Conservation (phyloP, 1,140 invertebrate species). For the Plodia interpunctella region DNA sequence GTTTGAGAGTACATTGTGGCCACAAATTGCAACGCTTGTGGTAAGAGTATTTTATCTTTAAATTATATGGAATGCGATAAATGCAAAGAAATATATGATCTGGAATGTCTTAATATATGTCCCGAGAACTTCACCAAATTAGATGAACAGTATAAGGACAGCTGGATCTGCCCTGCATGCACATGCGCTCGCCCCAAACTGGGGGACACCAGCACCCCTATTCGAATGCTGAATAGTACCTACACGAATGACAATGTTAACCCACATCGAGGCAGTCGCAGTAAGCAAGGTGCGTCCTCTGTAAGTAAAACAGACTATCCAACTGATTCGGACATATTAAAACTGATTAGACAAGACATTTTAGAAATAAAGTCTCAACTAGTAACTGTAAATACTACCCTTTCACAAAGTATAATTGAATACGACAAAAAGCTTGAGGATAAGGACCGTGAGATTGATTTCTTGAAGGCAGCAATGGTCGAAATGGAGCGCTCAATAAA, state of each 20-base stretch:
- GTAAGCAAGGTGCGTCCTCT: not conserved
- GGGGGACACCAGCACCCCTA: constrained; percentile 7
- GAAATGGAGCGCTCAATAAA: too few species aligned
- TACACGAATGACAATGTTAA: not conserved
- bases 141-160: not conserved
- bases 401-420: too few species aligned
- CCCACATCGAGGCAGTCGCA: not conserved
- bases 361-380: too few species aligned
- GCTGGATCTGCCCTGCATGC: constrained; percentile 9
- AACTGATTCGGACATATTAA: too few species aligned
- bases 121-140: not conserved
- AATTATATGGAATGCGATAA: constrained; percentile 10
- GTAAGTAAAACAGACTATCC: not conserved
- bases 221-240: not conserved
- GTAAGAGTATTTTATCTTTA: not conserved
- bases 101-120: constrained; percentile 9
- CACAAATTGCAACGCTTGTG: not conserved
- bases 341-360: too few species aligned
- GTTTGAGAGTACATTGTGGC: too few species aligned
- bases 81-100: constrained; percentile 11
- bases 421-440: too few species aligned
- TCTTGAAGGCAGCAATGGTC: too few species aligned
- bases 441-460: too few species aligned
- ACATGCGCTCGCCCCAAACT: constrained; percentile 10
- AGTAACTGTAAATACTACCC: too few species aligned